A percentile compares a stretch with the other conserved stretches of the same genome.
Evolutionary conservation across 2,113 vertebrate genomes (phyloP).

Genomic region (Hippocampus guttulatus): DNA sequence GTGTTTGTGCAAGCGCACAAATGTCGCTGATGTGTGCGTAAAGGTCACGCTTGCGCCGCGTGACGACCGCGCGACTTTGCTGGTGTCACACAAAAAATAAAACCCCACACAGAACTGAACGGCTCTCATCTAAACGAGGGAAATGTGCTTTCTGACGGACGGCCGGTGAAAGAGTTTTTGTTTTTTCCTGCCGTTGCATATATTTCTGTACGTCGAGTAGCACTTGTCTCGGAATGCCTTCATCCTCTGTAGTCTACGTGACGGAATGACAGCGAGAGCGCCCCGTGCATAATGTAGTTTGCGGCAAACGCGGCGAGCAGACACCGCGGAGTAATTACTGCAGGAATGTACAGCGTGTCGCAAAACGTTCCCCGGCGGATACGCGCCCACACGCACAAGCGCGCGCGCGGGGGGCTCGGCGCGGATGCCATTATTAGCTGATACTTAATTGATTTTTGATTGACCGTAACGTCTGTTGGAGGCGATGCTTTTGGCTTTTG

Average conservation of each 20-base stretch:
- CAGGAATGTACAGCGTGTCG: slow-evolving; percentile 33
- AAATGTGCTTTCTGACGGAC: too few relatives aligned
- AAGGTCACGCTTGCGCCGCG: slow-evolving; percentile 2
- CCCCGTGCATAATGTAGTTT: slow-evolving; percentile 40
- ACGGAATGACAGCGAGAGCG: slow-evolving; percentile 27
- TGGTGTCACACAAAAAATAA: not conserved
- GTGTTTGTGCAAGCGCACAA: slow-evolving; percentile 30
- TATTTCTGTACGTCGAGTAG: not conserved
- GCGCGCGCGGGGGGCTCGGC: slow-evolving; percentile 26
- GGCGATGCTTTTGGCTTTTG: slow-evolving; percentile 41
- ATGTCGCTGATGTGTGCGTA: slow-evolving; percentile 14
- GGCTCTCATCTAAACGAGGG: too few relatives aligned
- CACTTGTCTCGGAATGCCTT: not conserved
- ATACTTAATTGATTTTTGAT: slow-evolving; percentile 61
- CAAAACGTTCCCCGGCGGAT: slow-evolving; percentile 52
- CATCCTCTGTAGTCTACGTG: not conserved
- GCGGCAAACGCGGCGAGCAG: slow-evolving; percentile 29
- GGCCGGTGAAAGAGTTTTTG: not conserved
- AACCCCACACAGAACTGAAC: not conserved
- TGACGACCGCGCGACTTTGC: not conserved
- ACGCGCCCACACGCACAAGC: slow-evolving; percentile 22
- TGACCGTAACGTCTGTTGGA: slow-evolving; percentile 51
- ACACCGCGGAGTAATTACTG: slow-evolving; percentile 43
- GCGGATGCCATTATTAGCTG: slow-evolving; percentile 54
- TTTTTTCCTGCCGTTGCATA: not conserved